phyloP scores from a whole-genome alignment of 1,140 invertebrate genomes.

The Bombus superbus region DNA sequence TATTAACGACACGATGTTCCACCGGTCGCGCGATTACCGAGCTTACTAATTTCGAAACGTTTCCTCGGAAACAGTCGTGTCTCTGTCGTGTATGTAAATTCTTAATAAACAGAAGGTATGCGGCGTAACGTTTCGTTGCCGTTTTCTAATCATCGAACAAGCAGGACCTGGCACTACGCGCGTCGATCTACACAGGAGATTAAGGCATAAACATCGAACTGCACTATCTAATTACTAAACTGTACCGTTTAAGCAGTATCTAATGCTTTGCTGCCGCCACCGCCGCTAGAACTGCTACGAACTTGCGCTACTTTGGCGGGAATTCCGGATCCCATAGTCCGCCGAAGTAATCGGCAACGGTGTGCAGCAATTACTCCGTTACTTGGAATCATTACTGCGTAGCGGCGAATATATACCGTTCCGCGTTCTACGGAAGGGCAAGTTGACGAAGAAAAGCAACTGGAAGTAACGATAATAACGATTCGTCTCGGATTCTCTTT shows the following conservation, averaged over 20 bases:
- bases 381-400: background rate
- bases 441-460: conserved; percentile 31
- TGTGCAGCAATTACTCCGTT: conserved; percentile 28
- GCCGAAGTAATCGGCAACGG: conserved; percentile 21
- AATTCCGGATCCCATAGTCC: conserved; percentile 13
- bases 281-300: background rate
- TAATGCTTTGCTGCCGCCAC: background rate
- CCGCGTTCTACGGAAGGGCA: background rate
- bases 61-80: background rate
- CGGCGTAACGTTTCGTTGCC: background rate
- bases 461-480: conserved; percentile 40
- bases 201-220: conserved; percentile 43
- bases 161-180: background rate
- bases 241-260: conserved; percentile 22
- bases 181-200: background rate
- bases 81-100: background rate
- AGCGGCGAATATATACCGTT: background rate
- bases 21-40: conserved; percentile 7
- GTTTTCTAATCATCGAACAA: background rate
- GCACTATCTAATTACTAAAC: conserved; percentile 46
- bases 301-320: conserved; percentile 31
- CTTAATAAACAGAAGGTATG: too few relatives aligned
- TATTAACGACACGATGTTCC: conserved; percentile 10
- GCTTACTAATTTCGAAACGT: conserved; percentile 9
- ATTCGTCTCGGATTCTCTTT: conserved; percentile 34